Base-by-base conservation (phyloP, 2,888 invertebrate genomes). In the Drosophila tanythrix region DNA sequence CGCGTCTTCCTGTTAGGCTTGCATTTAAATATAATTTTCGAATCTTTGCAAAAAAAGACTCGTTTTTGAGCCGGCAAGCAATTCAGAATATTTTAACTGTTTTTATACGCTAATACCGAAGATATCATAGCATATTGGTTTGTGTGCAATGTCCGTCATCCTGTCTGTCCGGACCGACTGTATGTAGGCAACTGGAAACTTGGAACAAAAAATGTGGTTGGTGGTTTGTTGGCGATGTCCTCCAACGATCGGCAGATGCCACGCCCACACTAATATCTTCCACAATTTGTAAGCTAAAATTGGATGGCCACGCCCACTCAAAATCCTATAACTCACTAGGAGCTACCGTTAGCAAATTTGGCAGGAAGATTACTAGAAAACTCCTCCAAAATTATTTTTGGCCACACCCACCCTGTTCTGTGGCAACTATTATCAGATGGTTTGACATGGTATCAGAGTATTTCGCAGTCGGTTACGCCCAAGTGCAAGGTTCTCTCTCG, bases 1-100 rank as follows among this genome's bases (percentile, higher is more conserved):
- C 27, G 48, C 64, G 31, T 55, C 71, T 81, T 83, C 83, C 69
- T 67, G 67, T 62, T 76, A 33, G 60, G 33, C 50, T 15, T 61
- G n/a, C 21, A 27, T 27, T 63, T 15, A 46, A 35, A 27, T 21
- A 33, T 21, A 29, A 8, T 33, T 50, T 53, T 31, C 15, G 29
- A 33, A 38, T 43, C 11, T 43, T 61, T 46, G 35, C 11, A 29
- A 27, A 50, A 48, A 10, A 29, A 18, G 10, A n/a, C 38, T 53
- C 43, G 7, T 38, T 56, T 65, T 46, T 38, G 27, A 33, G 33
- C 33, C 33, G 33, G 33, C 33, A 33, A 33, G 11, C 10, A 33
- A 33, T 11, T 10, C 33, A 35, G 35, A 25, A 52, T 52, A 21
- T 52, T 35, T 52, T 33, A 13, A 7, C 21, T 25, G 21, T 3